Evolutionary conservation across 2,113 vertebrate species (phyloP).

Genomic region (Ranitomeya variabilis): DNA sequence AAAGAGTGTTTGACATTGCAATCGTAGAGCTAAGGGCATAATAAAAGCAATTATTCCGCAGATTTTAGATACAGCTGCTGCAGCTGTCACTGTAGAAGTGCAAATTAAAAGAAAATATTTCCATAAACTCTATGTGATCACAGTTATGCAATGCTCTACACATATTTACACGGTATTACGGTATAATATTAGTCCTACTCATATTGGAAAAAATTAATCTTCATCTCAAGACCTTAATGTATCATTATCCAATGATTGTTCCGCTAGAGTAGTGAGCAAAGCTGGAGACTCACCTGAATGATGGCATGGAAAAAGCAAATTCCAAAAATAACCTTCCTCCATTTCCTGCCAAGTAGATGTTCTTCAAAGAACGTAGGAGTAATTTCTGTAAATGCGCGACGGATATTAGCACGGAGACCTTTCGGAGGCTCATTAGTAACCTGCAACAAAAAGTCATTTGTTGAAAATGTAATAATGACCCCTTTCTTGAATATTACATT

Average conservation of each 20-base stretch:
- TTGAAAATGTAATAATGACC: conserved; percentile 28
- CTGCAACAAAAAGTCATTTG: conserved; percentile 61
- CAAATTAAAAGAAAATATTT: not conserved
- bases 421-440: conserved; percentile 82
- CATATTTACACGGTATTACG: not conserved
- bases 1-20: conserved; percentile 1
- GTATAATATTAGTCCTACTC: not conserved
- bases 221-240: not conserved
- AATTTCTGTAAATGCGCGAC: conserved; percentile 78
- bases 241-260: not conserved
- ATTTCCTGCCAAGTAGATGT: conserved; percentile 71
- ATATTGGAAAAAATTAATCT: not conserved
- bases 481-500: conserved; percentile 42
- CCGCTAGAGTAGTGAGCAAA: conserved; percentile 2
- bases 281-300: conserved; percentile 69
- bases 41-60: not conserved
- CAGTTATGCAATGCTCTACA: not conserved
- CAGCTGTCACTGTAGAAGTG: not conserved
- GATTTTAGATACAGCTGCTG: not conserved
- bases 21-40: not conserved
- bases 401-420: conserved; percentile 78
- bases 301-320: conserved; percentile 81
- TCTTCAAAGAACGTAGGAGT: conserved; percentile 75
- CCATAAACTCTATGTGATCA: not conserved
- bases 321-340: conserved; percentile 80